Percentiles rank a stretch among this genome's conserved stretches.
phyloP scores from a whole-genome alignment of 2,888 invertebrate species.

The Tridacna crocea region DNA sequence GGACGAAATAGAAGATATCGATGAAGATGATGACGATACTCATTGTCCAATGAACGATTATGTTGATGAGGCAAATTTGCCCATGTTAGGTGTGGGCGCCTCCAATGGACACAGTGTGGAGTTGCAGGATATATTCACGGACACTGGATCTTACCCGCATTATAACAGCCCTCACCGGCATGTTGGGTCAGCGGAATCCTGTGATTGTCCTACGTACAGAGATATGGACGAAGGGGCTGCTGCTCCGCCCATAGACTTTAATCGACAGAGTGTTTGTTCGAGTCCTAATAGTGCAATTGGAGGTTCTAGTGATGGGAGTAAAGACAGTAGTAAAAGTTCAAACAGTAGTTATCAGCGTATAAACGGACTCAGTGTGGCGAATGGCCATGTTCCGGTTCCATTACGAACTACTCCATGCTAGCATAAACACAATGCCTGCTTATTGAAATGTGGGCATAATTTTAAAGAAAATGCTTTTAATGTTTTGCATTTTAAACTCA shows the following conservation, averaged over 20 bases:
- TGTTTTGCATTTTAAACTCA: constrained; percentile 8
- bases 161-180: constrained; percentile 45
- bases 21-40: constrained; percentile 48
- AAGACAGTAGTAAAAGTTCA: constrained; percentile 80
- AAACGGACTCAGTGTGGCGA: constrained; percentile 79
- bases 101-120: constrained; percentile 63
- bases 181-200: constrained; percentile 61
- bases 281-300: constrained; percentile 76
- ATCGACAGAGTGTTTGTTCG: constrained; percentile 68
- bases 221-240: constrained; percentile 54
- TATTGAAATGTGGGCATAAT: constrained; percentile 17
- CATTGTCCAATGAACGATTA: constrained; percentile 56
- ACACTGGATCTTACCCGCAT: constrained; percentile 53
- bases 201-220: constrained; percentile 71
- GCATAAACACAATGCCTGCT: constrained; percentile 22
- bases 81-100: constrained; percentile 54
- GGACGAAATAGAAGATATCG: constrained; percentile 46
- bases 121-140: constrained; percentile 57
- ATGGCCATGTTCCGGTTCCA: constrained; percentile 83
- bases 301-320: constrained; percentile 77
- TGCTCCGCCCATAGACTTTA: constrained; percentile 53
- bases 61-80: constrained; percentile 57
- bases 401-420: constrained; percentile 79
- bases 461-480: background rate
- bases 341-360: constrained; percentile 76